Evolutionary conservation across 1,140 invertebrate species (phyloP), one percentile per base, ranked within the genome.

Genomic region (Monochamus saltuarius): DNA sequence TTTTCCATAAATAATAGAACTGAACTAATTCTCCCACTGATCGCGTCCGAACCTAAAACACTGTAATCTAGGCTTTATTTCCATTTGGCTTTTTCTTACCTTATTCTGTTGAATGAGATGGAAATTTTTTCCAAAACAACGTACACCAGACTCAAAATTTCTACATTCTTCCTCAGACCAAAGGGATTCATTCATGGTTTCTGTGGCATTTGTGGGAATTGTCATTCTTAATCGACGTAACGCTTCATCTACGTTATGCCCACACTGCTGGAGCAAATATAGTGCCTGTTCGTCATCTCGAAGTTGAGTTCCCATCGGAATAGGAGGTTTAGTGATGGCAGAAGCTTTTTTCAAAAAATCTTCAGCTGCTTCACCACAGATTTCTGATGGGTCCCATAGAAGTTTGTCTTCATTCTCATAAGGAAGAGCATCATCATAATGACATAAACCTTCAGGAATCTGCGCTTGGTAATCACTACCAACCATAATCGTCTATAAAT

Each of bases 1-100:
- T 99, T 78, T 99, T 99, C 96, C 96, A 99, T 34, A 98, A 83
- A 74, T 99, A 99, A 80, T 99, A 99, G 81, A 98, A 98, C 74
- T 98, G 94, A 37, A 98, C 94, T 45, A 99, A 79, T 80, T 99
- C 97, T 22, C 94, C 92, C 19, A 98, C 95, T n/a, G 94, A 94
- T 73, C 95, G 81, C 47, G 95, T 97, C 72, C 90, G 83, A 14
- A 95, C 89, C 87, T 90, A 29, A 29, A 29, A 29, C 22, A 29
- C 2, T 6, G 22, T 29, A 29, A 29, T 29, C 22, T 29, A 29
- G 22, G 22, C 22, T 29, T 29, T 29, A 29, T 29, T 29, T 29
- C 6, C 49, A 40, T 40, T 40, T 40, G 11, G 4, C 14, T 7
- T 40, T 3, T 35, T 34, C 38, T 73, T 75, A 95, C 94, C 83